Conservation (phyloP, 2,888 invertebrate species). For the Blastobasis lacticolella region DNA sequence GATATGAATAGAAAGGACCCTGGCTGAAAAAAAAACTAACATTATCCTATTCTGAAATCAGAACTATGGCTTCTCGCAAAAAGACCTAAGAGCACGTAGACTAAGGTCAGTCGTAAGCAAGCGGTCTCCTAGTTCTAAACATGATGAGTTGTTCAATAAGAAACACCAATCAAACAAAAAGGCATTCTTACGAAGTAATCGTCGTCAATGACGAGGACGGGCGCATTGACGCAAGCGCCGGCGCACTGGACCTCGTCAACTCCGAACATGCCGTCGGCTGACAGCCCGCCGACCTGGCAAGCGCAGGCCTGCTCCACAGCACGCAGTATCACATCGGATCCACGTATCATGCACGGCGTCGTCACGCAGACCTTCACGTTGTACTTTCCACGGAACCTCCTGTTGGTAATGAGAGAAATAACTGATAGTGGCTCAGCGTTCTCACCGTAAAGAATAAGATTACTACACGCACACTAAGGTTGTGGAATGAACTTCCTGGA, state of each 20-base stretch:
- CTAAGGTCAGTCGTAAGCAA: too few species aligned
- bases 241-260: conserved; percentile 55
- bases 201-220: conserved; percentile 50
- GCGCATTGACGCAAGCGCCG: conserved; percentile 61
- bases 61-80: too few species aligned
- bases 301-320: conserved; percentile 43
- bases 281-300: conserved; percentile 41
- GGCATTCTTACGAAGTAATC: conserved; percentile 50
- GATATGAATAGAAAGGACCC: too few species aligned
- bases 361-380: conserved; percentile 55
- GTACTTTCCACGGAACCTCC: conserved; percentile 47
- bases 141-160: background rate
- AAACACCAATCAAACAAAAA: background rate
- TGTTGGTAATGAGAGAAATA: conserved; percentile 13
- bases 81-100: too few species aligned
- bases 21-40: too few species aligned
- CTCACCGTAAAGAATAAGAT: too few species aligned
- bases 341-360: conserved; percentile 60
- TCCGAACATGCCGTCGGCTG: conserved; percentile 46
- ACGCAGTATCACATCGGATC: conserved; percentile 40
- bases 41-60: too few species aligned
- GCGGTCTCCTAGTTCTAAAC: too few species aligned
- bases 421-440: too few species aligned
- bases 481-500: too few species aligned
- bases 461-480: too few species aligned